These are phyloP conservation scores for Fukomys damarensis DNA, from an alignment of 2,113 vertebrate genomes.

Conservation along the genomic window DNA sequence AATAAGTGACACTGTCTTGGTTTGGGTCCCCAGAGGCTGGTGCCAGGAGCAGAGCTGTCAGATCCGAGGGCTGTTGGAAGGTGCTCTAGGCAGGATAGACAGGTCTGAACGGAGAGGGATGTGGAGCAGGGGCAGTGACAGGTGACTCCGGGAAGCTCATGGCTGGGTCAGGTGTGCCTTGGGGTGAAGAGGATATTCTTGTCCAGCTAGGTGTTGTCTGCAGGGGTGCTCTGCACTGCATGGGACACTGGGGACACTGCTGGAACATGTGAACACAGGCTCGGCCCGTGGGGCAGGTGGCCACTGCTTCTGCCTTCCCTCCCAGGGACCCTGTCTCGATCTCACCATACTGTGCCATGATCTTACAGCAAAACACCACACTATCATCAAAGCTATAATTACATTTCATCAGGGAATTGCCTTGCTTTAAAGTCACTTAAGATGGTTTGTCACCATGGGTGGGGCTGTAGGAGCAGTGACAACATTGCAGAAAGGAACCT, in stretches of 20 bases:
- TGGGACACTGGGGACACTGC: neutral
- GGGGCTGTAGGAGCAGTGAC: neutral
- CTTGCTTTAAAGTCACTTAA: neutral
- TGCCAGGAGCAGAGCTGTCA: neutral
- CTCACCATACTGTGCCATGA: neutral
- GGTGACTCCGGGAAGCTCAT: neutral
- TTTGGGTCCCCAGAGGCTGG: neutral
- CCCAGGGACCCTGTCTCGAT: neutral
- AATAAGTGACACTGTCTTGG: neutral
- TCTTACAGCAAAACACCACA: neutral
- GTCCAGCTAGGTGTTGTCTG: neutral
- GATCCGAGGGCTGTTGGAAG: too few relatives aligned
- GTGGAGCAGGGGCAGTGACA: neutral
- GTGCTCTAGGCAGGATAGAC: neutral
- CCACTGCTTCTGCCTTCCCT: neutral
- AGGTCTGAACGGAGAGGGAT: neutral
- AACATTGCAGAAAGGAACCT: neutral
- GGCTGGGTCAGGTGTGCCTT: neutral
- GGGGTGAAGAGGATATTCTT: neutral
- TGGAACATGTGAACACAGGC: neutral
- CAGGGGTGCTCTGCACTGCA: fast-evolving
- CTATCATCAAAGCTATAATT: neutral
- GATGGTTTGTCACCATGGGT: neutral
- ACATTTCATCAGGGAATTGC: neutral
- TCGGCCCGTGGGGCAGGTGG: neutral